Base-by-base conservation (phyloP, 2,888 invertebrate genomes). In the Euplexia lucipara region DNA sequence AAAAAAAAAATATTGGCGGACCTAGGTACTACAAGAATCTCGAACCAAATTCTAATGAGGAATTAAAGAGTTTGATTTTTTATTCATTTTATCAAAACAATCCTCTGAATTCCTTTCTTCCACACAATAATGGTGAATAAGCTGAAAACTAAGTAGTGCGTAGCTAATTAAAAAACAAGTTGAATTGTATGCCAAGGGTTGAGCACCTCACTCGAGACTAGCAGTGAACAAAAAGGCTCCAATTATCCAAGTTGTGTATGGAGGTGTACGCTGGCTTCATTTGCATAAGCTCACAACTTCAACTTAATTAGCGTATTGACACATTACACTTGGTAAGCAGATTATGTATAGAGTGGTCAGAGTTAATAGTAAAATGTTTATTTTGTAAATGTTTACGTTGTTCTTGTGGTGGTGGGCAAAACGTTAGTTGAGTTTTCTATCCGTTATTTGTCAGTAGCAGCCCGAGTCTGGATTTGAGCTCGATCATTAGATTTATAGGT, bases 191-290 rank as follows among this genome's bases (percentile, higher is more conserved):
- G 70, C 73, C 59, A 73, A 78, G 75, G 26, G 62, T 66, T 67
- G 81, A 70, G 80, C 75, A 69, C 78, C 63, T 63, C 83, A 81
- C 84, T 86, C 80, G 81, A 86, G 72, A 69, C 76, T 80, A 70
- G 49, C 54, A 42, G 57, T 60, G 79, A 84, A 88, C 86, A 89
- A 87, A 85, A 86, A 86, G 80, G 72, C 79, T 84, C 83, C 88
- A 90, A 90, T 89, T 88, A 89, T 81, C 74, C 81, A 81, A 84
- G 68, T 80, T 73, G 52, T 69, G 73, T 77, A 76, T 54, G 61
- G 54, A 72, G 49, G 51, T 67, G 65, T 61, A 37, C 61, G 61
- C 64, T 49, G 18, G 51, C 58, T 61, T 63, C 62, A 70, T 76
- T 81, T 78, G 83, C 78, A 83, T 82, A 83, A 79, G 81, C 79